Evolutionary conservation across 2,113 vertebrate species (phyloP), one percentile per base, ranked within the genome.

Genomic region (Sinosuthora webbiana): DNA sequence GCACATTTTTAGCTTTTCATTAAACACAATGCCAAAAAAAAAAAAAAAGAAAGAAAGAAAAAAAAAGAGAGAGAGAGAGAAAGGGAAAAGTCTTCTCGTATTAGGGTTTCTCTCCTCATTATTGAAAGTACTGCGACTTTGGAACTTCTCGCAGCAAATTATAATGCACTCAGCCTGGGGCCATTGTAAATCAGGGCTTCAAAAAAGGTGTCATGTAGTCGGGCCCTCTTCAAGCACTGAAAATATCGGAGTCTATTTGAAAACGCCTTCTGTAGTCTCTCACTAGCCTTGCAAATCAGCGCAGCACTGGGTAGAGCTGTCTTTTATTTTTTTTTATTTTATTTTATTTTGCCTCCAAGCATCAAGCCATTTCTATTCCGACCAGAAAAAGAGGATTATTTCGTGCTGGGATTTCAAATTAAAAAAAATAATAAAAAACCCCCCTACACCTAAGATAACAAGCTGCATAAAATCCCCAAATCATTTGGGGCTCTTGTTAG

Each of bases 201-300:
- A 91, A 97, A 97, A 97, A 96, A 53, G 86, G 88, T 73, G 70
- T 93, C 93, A 91, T 57, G 49, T 87, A 94, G 94, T 96, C 19
- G 89, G 95, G 91, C 93, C 96, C 93, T 95, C 95, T 97, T 96
- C 94, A 97, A 94, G 97, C 94, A 87, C 64, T 74, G 78, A 95
- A 96, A 92, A 97, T 97, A 93, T 97, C 60, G 90, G 94, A 93
- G 96, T 97, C 96, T 97, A 90, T 96, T 96, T 77, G 95, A 95
- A 97, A 97, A 97, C 31, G 56, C 96, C 95, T 96, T 68, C 71
- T 96, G 96, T 62, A 93, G 90, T 74, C 95, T 94, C 93, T 93
- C 94, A 90, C 94, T 90, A 95, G 96, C 97, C 97, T 98, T 98
- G 97, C 98, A 98, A 98, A 98, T 98, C 97, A 97, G 96, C 93